A percentile compares a stretch with the other conserved stretches of the same genome.
These are phyloP conservation scores for Muscicapa striata DNA, from an alignment of 2,797 vertebrate genomes.

Conservation along the genomic window DNA sequence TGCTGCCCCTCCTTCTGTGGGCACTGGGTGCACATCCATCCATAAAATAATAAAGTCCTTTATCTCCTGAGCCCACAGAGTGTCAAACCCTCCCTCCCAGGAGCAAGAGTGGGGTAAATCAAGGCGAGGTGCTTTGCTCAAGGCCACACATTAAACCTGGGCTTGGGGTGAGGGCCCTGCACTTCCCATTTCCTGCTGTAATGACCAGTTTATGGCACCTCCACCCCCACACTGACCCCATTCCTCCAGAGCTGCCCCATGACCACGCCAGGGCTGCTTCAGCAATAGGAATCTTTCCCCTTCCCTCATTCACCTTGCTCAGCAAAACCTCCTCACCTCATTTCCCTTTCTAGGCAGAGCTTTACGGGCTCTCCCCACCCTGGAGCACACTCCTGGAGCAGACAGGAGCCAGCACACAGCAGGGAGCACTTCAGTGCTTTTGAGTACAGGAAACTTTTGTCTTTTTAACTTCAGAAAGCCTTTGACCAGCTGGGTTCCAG, in stretches of 20 bases:
- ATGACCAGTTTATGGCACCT: not conserved
- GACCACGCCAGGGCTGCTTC: not conserved
- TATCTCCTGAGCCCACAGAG: not conserved
- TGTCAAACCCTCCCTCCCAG: not conserved
- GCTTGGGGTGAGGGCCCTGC: not conserved
- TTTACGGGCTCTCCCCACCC: not conserved
- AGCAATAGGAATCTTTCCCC: not conserved
- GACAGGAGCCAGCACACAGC: fast-evolving
- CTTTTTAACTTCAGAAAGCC: not conserved
- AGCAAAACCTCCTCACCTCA: slow-evolving; percentile 10
- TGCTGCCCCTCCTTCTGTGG: not conserved
- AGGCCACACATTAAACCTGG: not conserved
- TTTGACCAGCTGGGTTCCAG: not conserved
- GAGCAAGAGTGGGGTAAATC: not conserved
- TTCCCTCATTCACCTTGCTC: not conserved
- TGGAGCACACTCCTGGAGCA: fast-evolving
- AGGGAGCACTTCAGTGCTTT: not conserved
- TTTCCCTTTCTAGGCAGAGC: slow-evolving; percentile 44
- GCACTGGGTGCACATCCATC: fast-evolving
- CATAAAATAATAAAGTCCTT: not conserved
- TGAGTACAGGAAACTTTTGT: not conserved
- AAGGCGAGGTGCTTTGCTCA: not conserved
- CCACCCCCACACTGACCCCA: slow-evolving; percentile 37
- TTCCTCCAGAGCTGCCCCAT: slow-evolving; percentile 26
- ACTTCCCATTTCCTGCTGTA: slow-evolving; percentile 22